Evolutionary conservation across 2,888 invertebrate genomes (phyloP).

Genomic region (Lycocerus yunnanus): DNA sequence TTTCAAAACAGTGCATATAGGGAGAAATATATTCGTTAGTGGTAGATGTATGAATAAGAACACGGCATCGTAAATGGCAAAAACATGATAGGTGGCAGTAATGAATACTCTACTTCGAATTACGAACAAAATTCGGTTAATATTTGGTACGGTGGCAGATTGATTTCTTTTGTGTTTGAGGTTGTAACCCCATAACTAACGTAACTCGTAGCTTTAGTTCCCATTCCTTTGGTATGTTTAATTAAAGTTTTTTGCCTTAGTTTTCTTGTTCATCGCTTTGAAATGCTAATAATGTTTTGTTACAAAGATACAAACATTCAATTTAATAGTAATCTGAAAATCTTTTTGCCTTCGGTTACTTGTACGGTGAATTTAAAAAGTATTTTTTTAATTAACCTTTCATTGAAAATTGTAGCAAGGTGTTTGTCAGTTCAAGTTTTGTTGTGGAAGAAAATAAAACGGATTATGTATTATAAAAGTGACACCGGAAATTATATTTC

Average conservation of each 20-base stretch:
- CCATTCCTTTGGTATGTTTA: neutral
- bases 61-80: slow-evolving; percentile 31
- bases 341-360: neutral
- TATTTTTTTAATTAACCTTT: neutral
- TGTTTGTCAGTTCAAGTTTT: neutral
- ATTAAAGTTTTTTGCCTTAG: neutral
- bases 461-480: slow-evolving; percentile 21
- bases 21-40: slow-evolving; percentile 36
- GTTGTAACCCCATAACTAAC: neutral
- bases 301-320: neutral
- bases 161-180: slow-evolving; percentile 3
- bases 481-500: slow-evolving; percentile 30
- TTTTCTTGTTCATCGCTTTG: neutral
- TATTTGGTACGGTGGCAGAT: slow-evolving; percentile 15
- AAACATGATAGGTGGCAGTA: slow-evolving; percentile 36
- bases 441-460: slow-evolving; percentile 1
- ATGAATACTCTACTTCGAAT: slow-evolving; percentile 35
- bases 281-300: neutral
- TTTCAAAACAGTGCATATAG: slow-evolving; percentile 44
- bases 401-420: neutral
- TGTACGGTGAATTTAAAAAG: neutral
- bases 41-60: slow-evolving; percentile 39
- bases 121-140: slow-evolving; percentile 24
- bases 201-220: neutral
- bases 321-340: neutral